These are phyloP conservation scores for Hippasteria phrygiana DNA, from an alignment of 53 echinoderm and acorn worm species.

Conservation along the genomic window DNA sequence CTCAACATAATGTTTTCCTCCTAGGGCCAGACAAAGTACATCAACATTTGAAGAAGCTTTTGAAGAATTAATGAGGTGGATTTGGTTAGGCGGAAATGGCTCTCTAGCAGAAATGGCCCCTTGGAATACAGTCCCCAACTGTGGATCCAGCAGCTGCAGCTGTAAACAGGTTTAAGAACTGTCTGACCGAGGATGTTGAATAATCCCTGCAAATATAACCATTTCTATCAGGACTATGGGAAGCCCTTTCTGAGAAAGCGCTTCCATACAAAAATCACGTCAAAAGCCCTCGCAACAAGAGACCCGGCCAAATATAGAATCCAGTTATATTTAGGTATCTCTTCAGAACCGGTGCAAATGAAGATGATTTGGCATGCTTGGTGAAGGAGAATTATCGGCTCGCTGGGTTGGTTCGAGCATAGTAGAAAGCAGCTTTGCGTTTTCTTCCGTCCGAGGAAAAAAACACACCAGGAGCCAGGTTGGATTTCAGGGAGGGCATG, in stretches of 20 bases:
- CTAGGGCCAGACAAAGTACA: not conserved
- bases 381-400: not conserved
- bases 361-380: not conserved
- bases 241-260: not conserved
- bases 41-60: not conserved
- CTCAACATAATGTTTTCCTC: not conserved
- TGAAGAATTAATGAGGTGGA: not conserved
- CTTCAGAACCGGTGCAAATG: not conserved
- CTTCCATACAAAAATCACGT: conserved; percentile 3
- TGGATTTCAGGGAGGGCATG: conserved; percentile 22
- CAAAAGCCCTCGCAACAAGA: not conserved
- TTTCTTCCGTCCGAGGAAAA: not conserved
- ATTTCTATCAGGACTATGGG: not conserved
- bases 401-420: conserved; percentile 7
- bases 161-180: not conserved
- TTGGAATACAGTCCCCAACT: not conserved
- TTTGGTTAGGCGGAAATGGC: not conserved
- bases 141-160: not conserved
- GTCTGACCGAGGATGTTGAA: not conserved
- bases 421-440: not conserved
- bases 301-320: conserved; percentile 32
- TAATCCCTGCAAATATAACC: conserved; percentile 3
- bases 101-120: not conserved
- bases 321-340: conserved; percentile 30
- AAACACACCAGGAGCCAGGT: not conserved